Base-by-base conservation (phyloP, 2,888 invertebrate species). In the Hyposoter didymator region DNA sequence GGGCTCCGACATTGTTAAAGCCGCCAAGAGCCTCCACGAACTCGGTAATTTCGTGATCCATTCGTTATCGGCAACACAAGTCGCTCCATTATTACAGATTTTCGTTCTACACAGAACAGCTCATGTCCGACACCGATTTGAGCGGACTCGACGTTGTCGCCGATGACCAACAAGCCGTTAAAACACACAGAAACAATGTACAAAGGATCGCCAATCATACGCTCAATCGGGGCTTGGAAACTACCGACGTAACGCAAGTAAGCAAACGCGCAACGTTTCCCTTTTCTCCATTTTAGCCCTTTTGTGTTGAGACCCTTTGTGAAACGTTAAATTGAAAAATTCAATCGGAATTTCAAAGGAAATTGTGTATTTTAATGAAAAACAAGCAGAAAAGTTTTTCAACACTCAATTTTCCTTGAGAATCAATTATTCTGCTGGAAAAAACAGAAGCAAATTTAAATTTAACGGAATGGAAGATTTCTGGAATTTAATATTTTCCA, bases 21-120 rank as follows among this genome's bases (percentile, higher is more conserved):
- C 98, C 92, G 98, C 98, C 0, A 96, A 97, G 88, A 96, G 97
- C 89, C 95, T 99, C 19, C 97, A 96, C 91, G 98, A 98, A 94
- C 94, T 99, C 64, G 96, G 96, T 96, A 93, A 90, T 84, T 83
- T 70, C 47, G 7, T 22, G 45, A 47, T 62, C 22, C 14, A 39
- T 39, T 17, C 17, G 55, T 52, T n/a, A 72, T 35, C 0, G 7
- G 49, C 12, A 12, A 19, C 35, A 47, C 39, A 17, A 47, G 49
- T 64, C n/a, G 17, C 2, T 55, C 12, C 8, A 64, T 39, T 22
- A 66, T 67, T 35, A 52, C 76, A 39, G 17, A 52, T 81, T 79
- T 69, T 47, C 39, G 85, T 88, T 88, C 81, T 83, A 90, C 91
- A 47, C 91, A 96, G 97, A 97, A 89, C 97, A 98, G 92, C 94